These are phyloP conservation scores for Triplophysa rosa DNA, from an alignment of 2,113 vertebrate species.

Conservation along the genomic window DNA sequence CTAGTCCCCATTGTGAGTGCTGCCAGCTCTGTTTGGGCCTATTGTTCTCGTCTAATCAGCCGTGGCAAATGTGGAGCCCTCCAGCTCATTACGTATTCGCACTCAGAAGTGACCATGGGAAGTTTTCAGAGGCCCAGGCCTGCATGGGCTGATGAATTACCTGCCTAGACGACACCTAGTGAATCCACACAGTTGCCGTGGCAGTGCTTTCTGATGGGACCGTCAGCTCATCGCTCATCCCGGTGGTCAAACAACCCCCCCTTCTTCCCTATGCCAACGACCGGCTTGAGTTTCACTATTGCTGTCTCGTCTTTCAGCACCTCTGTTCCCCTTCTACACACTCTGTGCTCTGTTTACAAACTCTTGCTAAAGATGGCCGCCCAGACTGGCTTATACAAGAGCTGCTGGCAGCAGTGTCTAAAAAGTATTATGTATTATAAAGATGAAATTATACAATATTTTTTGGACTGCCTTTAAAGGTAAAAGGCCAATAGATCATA, in stretches of 20 bases:
- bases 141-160: conserved; percentile 68
- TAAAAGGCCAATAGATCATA: not conserved
- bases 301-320: conserved; percentile 37
- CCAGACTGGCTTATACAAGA: conserved; percentile 32
- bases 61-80: conserved; percentile 83
- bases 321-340: conserved; percentile 37
- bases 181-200: conserved; percentile 29
- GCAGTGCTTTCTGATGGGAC: conserved; percentile 4
- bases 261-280: not conserved
- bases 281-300: conserved; percentile 46
- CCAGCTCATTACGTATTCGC: conserved; percentile 83
- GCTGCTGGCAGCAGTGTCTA: conserved; percentile 32
- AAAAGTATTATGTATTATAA: not conserved
- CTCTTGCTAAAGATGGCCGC: conserved; percentile 29
- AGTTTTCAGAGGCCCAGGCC: conserved; percentile 77
- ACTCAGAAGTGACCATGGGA: conserved; percentile 81
- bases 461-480: not conserved
- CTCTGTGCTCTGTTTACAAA: conserved; percentile 47
- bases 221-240: conserved; percentile 35
- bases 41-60: conserved; percentile 91
- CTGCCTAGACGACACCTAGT: conserved; percentile 60
- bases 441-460: not conserved
- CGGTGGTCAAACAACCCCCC: not conserved
- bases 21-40: conserved; percentile 82
- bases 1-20: conserved; percentile 80